Evolutionary conservation across 2,797 vertebrate species (phyloP), one percentile per base, ranked within the genome.

Genomic region (Oophaga sylvatica): DNA sequence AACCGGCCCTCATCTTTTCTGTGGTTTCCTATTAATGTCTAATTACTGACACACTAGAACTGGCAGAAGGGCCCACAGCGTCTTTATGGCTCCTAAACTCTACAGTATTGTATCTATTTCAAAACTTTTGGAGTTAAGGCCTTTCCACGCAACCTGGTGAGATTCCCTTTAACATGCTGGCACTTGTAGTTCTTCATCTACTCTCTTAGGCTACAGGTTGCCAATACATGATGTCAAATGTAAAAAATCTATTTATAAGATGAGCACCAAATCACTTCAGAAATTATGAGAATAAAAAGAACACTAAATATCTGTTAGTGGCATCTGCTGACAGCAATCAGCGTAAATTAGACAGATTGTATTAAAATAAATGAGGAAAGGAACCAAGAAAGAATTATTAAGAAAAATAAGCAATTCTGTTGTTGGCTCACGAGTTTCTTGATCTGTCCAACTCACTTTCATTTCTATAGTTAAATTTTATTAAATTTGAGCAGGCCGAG

Each of bases 391-490:
- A 20, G 65, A 86, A 80, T 80, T 80, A 73, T 81, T 81, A 86
- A 29, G 31, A 73, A 57, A 86, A 86, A 67, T 63, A 80, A 45
- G 65, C 16, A 19, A 86, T 80, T 73, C 1, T 73, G 20, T 62
- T 8, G 45, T 71, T 86, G 85, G 65, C 85, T 62, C 65, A 7
- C 0, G 78, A 86, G 53, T 19, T 11, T 26, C 12, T 26, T 13
- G 29, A 1, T 59, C 48, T 60, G 63, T 59, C 85, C 85, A 86
- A 81, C 4, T 86, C 67, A 2, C 67, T 45, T 57, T 75, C 29
- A 77, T 68, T 79, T 56, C 62, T 78, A 86, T 86, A 53, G 76
- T 70, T 79, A 67, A 80, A 68, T 80, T 26, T 86, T 56, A 68
- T 86, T 86, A 70, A 41, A 56, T 79, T 70, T 68, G 62, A 68